Evolutionary conservation across 1,140 invertebrate species (phyloP).

Genomic region (Coptotermes formosanus): DNA sequence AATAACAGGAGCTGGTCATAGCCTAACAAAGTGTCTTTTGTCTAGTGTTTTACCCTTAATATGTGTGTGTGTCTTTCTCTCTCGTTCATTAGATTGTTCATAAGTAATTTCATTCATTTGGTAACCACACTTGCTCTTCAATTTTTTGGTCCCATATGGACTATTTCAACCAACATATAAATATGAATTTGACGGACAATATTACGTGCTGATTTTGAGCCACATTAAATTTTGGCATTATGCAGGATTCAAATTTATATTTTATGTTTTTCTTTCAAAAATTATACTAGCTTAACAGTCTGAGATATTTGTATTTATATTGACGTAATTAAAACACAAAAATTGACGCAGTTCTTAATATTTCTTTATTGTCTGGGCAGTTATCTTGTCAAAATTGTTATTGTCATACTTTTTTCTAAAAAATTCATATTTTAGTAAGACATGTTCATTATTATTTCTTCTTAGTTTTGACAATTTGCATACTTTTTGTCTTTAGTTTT

Average conservation of each 20-base stretch:
- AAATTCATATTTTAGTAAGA: background rate
- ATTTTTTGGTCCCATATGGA: background rate
- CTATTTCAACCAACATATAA: background rate
- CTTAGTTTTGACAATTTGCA: background rate
- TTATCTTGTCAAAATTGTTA: background rate
- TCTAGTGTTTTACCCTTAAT: slow-evolving; percentile 36
- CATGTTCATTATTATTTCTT: background rate
- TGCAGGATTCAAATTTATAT: background rate
- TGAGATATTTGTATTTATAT: too few species aligned
- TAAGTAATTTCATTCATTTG: background rate
- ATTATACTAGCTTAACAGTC: background rate
- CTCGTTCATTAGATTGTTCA: slow-evolving; percentile 20
- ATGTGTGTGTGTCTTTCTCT: slow-evolving; percentile 33
- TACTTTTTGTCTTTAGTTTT: background rate
- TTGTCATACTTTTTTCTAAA: background rate
- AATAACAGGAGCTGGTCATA: slow-evolving; percentile 30
- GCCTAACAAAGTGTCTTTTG: slow-evolving; percentile 34
- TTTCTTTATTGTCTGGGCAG: background rate
- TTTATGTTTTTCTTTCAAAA: background rate
- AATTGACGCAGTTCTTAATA: background rate
- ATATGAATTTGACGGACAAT: background rate
- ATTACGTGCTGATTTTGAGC: background rate
- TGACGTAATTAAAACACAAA: background rate
- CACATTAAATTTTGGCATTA: background rate
- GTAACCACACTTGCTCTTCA: background rate